Evolutionary conservation across 2,113 vertebrate genomes (phyloP).

Genomic region (Phalacrocorax pelagicus): DNA sequence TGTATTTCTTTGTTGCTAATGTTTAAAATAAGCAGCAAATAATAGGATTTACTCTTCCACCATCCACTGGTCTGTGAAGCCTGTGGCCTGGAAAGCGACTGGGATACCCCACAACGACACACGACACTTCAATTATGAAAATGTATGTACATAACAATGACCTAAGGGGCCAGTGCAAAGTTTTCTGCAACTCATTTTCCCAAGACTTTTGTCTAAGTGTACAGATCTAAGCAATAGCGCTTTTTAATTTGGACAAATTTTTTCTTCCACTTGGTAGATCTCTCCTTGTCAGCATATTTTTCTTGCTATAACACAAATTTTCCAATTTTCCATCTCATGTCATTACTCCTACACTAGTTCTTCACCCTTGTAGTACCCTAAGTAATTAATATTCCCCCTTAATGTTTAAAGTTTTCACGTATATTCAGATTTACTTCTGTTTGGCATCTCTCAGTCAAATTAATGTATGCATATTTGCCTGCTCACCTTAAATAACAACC

Average conservation of each 20-base stretch:
- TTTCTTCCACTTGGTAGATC: background rate
- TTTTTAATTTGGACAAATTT: background rate
- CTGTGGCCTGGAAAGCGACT: background rate
- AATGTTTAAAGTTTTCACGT: background rate
- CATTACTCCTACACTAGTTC: background rate
- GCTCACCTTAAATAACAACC: background rate
- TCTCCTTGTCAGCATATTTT: background rate
- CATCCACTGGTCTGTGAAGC: background rate
- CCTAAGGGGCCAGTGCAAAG: background rate
- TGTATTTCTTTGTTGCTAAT: background rate
- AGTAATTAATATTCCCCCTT: background rate
- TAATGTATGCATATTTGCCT: background rate
- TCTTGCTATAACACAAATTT: background rate
- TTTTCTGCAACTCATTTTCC: background rate
- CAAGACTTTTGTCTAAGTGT: background rate
- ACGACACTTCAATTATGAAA: background rate
- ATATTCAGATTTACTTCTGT: background rate
- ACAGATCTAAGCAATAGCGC: background rate
- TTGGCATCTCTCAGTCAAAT: background rate
- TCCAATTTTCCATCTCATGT: background rate
- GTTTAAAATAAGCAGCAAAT: background rate
- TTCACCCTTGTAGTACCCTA: background rate
- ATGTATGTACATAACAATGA: background rate
- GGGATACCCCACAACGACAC: background rate
- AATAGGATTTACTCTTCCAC: background rate